Percentiles rank a stretch among this genome's conserved stretches.
Conservation (phyloP, 2,113 vertebrate genomes). For the Synodontis membranacea region DNA sequence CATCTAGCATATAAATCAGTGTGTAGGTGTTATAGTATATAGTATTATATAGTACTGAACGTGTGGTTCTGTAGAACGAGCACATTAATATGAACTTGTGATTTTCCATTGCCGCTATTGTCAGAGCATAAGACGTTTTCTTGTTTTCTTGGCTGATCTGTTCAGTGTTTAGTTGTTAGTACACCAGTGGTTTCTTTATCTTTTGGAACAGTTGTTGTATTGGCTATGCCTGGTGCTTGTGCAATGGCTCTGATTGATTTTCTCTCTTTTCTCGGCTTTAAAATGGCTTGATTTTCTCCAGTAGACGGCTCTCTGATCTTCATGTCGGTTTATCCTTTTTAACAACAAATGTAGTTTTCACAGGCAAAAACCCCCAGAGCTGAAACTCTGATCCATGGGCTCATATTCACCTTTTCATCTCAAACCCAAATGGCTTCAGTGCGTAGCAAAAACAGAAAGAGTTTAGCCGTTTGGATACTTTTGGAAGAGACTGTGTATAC, state of each 20-base stretch:
- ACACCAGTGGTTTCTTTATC: neutral
- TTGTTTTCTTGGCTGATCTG: neutral
- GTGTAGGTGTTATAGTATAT: neutral
- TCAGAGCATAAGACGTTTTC: no score
- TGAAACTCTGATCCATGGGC: neutral
- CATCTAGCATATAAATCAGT: neutral
- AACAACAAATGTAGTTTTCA: neutral
- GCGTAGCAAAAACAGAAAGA: neutral
- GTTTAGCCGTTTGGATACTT: neutral
- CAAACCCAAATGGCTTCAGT: neutral
- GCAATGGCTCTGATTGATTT: neutral
- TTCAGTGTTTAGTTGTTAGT: neutral
- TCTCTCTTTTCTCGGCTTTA: neutral
- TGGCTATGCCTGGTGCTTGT: neutral
- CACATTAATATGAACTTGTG: neutral
- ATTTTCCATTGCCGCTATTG: neutral
- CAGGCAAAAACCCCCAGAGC: neutral
- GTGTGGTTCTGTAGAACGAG: no score
- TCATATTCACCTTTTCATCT: neutral
- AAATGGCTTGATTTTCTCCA: neutral
- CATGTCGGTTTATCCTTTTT: neutral
- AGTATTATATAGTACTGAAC: no score
- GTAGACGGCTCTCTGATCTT: neutral
- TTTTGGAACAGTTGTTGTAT: neutral
- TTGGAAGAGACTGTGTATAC: neutral